A percentile compares a stretch with the other conserved stretches of the same genome.
Evolutionary conservation across 2,888 invertebrate species (phyloP).

Genomic region (Macrophya annulata): DNA sequence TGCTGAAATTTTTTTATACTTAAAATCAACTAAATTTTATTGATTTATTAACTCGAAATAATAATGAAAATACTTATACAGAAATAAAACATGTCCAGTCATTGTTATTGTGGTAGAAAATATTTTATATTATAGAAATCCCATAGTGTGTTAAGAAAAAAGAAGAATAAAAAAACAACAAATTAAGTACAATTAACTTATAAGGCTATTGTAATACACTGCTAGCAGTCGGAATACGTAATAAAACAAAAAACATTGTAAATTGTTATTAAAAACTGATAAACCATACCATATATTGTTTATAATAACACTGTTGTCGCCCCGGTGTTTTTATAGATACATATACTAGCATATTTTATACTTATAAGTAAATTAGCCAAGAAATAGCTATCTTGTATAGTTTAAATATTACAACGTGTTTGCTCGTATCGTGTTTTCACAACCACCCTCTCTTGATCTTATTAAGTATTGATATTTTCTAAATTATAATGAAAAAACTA

Average conservation of each 20-base stretch:
- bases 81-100: slow-evolving; percentile 37
- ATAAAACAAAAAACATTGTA: not conserved
- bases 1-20: not conserved
- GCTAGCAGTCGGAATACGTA: slow-evolving; percentile 4
- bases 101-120: slow-evolving; percentile 39
- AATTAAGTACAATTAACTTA: slow-evolving; percentile 18
- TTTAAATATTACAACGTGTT: not conserved
- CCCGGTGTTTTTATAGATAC: slow-evolving; percentile 2
- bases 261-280: slow-evolving; percentile 28
- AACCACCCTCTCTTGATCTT: not conserved
- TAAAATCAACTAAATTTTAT: not conserved
- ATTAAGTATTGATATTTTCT: not conserved
- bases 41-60: not conserved
- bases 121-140: slow-evolving; percentile 1
- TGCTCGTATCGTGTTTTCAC: slow-evolving; percentile 3
- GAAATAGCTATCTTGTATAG: slow-evolving; percentile 28
- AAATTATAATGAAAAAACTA: not conserved
- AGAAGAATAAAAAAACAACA: not conserved
- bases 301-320: not conserved
- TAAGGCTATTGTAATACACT: slow-evolving; percentile 37
- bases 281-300: slow-evolving; percentile 20
- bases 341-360: slow-evolving; percentile 17
- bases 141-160: slow-evolving; percentile 30
- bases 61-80: not conserved
- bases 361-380: slow-evolving; percentile 7